Evolutionary conservation across 1,140 invertebrate genomes (phyloP).

Genomic region (Drosophila varians): DNA sequence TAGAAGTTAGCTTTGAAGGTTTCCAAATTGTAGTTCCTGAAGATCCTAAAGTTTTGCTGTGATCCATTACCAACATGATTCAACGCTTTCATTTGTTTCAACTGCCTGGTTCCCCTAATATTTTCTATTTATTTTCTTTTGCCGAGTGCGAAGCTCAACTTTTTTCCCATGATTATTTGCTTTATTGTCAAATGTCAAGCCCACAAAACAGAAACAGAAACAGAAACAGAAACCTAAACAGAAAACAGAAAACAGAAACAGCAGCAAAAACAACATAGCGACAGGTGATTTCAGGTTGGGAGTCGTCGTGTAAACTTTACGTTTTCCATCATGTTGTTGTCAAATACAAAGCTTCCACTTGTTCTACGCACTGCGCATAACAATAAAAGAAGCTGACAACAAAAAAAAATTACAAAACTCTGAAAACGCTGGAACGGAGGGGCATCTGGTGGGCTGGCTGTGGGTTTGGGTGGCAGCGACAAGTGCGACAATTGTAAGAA

Average conservation of each 20-base stretch:
- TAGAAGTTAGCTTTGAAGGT: too few species aligned
- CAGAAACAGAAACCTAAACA: constrained; percentile 13
- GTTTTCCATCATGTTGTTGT: constrained; percentile 69
- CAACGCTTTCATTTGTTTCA: constrained; percentile 25
- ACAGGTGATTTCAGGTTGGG: constrained; percentile 65
- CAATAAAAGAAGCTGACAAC: constrained; percentile 70
- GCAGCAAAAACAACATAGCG: not conserved
- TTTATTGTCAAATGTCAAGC: constrained; percentile 83
- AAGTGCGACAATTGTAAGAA: constrained; percentile 75
- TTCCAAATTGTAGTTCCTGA: not conserved
- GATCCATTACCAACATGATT: constrained; percentile 1
- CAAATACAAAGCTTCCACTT: constrained; percentile 82
- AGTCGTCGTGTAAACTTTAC: constrained; percentile 79
- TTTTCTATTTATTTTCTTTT: constrained; percentile 12
- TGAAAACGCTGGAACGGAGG: constrained; percentile 6
- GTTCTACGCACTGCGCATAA: constrained; percentile 79
- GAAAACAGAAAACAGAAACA: not conserved
- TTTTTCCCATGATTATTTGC: constrained; percentile 83
- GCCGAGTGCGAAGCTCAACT: constrained; percentile 45
- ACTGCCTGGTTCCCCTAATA: constrained; percentile 7
- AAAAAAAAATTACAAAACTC: constrained; percentile 21
- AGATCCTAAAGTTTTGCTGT: constrained; percentile 3
- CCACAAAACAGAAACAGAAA: constrained; percentile 27
- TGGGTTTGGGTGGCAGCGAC: constrained; percentile 38
- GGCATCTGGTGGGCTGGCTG: constrained; percentile 1